Evolutionary conservation across 2,113 vertebrate genomes (phyloP), one percentile per base, ranked within the genome.

Genomic region (Chascanopsetta lugubris): DNA sequence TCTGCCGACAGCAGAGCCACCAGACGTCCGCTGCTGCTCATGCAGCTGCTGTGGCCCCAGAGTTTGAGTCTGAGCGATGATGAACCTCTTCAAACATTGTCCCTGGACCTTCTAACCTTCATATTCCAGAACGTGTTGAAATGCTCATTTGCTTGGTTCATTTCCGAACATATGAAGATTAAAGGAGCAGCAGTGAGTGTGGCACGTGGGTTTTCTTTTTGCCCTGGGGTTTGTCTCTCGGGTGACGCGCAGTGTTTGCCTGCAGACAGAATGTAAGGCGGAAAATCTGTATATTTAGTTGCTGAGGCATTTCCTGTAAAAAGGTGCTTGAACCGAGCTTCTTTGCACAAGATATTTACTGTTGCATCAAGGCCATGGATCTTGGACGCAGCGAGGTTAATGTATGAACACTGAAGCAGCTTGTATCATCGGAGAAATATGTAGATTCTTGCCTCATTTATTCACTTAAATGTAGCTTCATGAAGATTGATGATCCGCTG

Each of bases 151-250:
- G 56, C 20, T 48, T 34, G 21, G 50, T 25, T 20, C 51, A 36
- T 67, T 61, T 40, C 30, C 22, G 20, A 17, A 10, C 38, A 18
- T 26, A 46, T 30, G 53, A 24, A 61, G 29, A 47, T 60, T 13
- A 42, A 68, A 38, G 6, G 13, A 21, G 26, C 61, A 58, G 25
- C 66, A 56, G 22, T 17, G 4, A 38, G 24, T 26, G 2, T 26
- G 8, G 7, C 50, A 13, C 55, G 5, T 15, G 15, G 29, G 12
- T 51, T 15, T 42, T 42, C 1, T 8, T 15, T 43, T 49, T 13
- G 5, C n/a, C 47, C 25, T 42, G 13, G 6, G 11, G 20, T 56
- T 46, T 50, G 47, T 45, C 32, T 57, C 3, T 40, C 36, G 26
- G n/a, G 36, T 29, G 25, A 0, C 10, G 4, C 45, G 13, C 6